Evolutionary conservation across 2,888 invertebrate species (phyloP), one percentile per base, ranked within the genome.

Genomic region (Erebia ligea): DNA sequence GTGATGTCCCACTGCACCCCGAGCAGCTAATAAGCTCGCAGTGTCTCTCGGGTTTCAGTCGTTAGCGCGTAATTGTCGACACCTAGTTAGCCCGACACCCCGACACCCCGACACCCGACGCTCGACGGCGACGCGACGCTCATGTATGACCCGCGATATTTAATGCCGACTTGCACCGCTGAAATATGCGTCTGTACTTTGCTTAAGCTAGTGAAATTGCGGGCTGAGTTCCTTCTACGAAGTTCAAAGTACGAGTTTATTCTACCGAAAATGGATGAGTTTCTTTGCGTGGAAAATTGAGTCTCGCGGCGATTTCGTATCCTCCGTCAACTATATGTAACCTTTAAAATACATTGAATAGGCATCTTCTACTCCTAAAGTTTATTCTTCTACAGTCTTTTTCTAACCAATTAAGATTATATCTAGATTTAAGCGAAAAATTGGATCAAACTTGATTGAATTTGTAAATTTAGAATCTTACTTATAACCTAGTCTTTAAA

Each of bases 21-120:
- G 25, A 64, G 79, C 82, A 82, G 85, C 88, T 91, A 90, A 91
- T 90, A 90, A 90, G 89, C 84, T 85, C 78, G 79, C 76, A 77
- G 78, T 78, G 71, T 73, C 65, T 75, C 84, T 91, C 91, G 82
- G 84, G 86, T 91, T 89, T 88, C 91, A 88, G 88, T 89, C 88
- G 91, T 91, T 91, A 91, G 88, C 82, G 84, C 77, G 88, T 88
- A 89, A 90, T 89, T 89, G 91, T 86, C 87, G 89, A 80, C 90
- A 86, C 86, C 89, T 90, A 91, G 91, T 91, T 90, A 90, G 89
- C 84, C 83, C 81, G 80, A 78, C 80, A 78, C 80, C 52, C 63
- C 63, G 63, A 42, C 42, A 61, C n/a, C 52, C 56, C 62, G 86
- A 81, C 86, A 86, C 82, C 80, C 80, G 81, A 76, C 80, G 80